A percentile compares a stretch with the other conserved stretches of the same genome.
These are phyloP conservation scores for Paelopatides confundens DNA, from an alignment of 53 echinoderm and acorn worm species.

Conservation along the genomic window DNA sequence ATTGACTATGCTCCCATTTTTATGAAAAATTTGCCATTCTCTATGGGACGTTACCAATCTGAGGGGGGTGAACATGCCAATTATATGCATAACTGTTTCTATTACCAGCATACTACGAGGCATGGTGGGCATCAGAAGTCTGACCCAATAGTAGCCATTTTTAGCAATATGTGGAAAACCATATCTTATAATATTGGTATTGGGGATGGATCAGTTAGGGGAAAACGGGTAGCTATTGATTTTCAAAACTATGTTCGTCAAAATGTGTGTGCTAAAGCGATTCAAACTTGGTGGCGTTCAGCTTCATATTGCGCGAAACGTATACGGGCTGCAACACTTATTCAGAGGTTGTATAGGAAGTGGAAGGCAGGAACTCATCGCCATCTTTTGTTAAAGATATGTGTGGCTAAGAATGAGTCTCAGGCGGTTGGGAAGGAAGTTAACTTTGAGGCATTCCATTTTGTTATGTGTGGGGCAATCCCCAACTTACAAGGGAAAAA, in stretches of 20 bases:
- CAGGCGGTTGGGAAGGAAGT: background rate
- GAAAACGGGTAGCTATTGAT: background rate
- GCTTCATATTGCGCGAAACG: too few relatives aligned
- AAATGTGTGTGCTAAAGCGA: background rate
- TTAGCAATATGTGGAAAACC: constrained; percentile 9
- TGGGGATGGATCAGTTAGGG: background rate
- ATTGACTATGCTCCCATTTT: constrained; percentile 65
- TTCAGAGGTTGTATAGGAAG: background rate
- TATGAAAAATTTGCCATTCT: constrained; percentile 54
- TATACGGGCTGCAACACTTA: background rate
- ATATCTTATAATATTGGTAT: background rate
- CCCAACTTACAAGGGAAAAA: background rate
- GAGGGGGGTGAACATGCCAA: constrained; percentile 77
- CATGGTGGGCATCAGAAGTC: constrained; percentile 64
- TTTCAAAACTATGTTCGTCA: background rate
- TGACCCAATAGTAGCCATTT: constrained; percentile 20
- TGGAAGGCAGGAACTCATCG: background rate
- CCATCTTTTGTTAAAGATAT: too few relatives aligned
- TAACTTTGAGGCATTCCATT: background rate
- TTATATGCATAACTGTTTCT: constrained; percentile 67
- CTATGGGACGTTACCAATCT: too few relatives aligned
- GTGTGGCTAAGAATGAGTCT: too few relatives aligned
- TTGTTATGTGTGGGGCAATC: constrained; percentile 1
- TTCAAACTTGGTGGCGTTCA: background rate
- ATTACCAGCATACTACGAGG: too few relatives aligned